Base-by-base conservation (phyloP, 2,797 vertebrate genomes). In the Odontamblyopus rebecca region DNA sequence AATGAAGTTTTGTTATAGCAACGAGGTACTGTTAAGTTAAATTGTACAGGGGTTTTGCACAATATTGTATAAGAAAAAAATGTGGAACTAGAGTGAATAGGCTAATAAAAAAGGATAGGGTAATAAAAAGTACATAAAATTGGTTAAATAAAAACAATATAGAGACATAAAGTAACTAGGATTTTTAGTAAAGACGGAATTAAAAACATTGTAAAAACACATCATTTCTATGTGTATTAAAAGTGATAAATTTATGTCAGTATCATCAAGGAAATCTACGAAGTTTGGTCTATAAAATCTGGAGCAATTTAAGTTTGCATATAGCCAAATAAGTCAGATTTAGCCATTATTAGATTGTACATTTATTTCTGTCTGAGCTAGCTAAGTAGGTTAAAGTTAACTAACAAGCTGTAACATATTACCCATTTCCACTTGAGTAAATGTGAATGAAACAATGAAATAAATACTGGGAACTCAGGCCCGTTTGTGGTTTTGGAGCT, bases 401-500 rank as follows among this genome's bases (percentile, higher is more conserved):
- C 19, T 53, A 12, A 53, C 51, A 6, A 6, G 61, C 0, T 9
- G 30, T 23, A 11, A 38, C 4, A 12, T 16, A 27, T 18, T 4
- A 9, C 41, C 50, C 26, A 50, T 27, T 29, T 65, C 6, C 26
- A 29, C 16, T 18, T 18, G 4, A 30, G 7, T 44, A 3, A 15
- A 44, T 13, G 15, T 50, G 23, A 50, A 50, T 29, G 41, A 66
- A 66, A 16, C 44, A 44, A 16, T 44, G 26, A 66, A 66, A 66
- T 19, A 3, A 44, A 19, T 4, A 2, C 63, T 16, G 23, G 16
- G 7, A 51, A 19, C 15, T 18, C 1, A 18, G 23, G 19, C 44
- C 16, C 5, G 44, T 50, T 65, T 66, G 63, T 66, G 63, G 63
- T 51, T 66, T 51, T 29, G 26, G 27, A 16, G 9, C 44, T 50